Evolutionary conservation across 1,140 invertebrate genomes (phyloP).

Genomic region (Drosophila kohkoa): DNA sequence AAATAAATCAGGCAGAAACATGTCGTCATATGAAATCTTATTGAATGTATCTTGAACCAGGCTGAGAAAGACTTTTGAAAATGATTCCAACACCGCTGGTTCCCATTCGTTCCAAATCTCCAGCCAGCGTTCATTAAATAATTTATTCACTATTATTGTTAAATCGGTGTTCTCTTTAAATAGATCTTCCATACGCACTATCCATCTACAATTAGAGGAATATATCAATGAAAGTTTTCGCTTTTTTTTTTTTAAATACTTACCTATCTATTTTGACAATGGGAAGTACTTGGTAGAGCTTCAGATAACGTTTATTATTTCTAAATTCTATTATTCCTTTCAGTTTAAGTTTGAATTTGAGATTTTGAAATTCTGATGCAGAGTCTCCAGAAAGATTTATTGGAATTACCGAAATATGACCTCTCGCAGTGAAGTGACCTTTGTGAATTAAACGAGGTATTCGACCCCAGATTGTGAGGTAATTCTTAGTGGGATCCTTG

Average conservation of each 20-base stretch:
- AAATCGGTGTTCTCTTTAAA: neutral
- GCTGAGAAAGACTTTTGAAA: conserved; percentile 17
- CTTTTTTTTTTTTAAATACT: neutral
- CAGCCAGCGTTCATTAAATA: neutral
- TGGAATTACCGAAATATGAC: conserved; percentile 35
- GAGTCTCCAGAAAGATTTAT: conserved; percentile 46
- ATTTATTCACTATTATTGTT: neutral
- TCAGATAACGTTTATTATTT: conserved; percentile 60
- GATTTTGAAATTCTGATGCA: conserved; percentile 60
- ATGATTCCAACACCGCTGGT: conserved; percentile 13
- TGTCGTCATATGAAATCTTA: conserved; percentile 23
- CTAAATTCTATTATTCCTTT: conserved; percentile 57
- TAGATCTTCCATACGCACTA: conserved; percentile 8
- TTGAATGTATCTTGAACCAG: conserved; percentile 14
- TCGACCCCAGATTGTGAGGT: conserved; percentile 52
- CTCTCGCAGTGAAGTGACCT: conserved; percentile 23
- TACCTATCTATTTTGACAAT: conserved; percentile 56
- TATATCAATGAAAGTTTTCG: neutral
- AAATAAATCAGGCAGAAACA: conserved; percentile 19
- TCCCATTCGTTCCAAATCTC: neutral
- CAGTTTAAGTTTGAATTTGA: conserved; percentile 52
- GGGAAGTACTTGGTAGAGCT: conserved; percentile 54
- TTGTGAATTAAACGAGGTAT: conserved; percentile 65
- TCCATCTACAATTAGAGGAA: conserved; percentile 1
- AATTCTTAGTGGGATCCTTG: conserved; percentile 46